Percentiles rank a stretch among this genome's conserved stretches.
Evolutionary conservation across 2,888 invertebrate genomes (phyloP).

Genomic region (Tuta absoluta): DNA sequence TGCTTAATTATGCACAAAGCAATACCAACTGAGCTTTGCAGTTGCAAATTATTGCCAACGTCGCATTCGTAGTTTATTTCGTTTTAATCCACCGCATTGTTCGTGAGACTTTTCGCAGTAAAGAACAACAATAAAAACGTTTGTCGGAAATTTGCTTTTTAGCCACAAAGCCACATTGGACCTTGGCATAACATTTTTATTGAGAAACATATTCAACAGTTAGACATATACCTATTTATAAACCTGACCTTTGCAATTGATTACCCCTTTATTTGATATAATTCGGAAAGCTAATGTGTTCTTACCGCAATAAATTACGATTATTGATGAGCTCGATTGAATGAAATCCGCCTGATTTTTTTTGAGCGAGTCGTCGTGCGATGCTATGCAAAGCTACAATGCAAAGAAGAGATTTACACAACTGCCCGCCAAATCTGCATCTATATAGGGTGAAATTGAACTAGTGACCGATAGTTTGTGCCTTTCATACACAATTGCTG

Average conservation of each 20-base stretch:
- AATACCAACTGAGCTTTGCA: background rate
- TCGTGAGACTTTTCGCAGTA: conserved; percentile 8
- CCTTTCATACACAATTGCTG: too few relatives aligned
- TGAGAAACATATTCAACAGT: conserved; percentile 12
- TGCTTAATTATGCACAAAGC: conserved; percentile 15
- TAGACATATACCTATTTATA: conserved; percentile 2
- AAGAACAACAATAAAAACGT: conserved; percentile 11
- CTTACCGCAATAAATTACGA: conserved; percentile 7
- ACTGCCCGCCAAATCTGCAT: conserved; percentile 19
- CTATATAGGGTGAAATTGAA: too few relatives aligned
- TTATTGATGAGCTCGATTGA: background rate
- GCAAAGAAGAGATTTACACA: conserved; percentile 22
- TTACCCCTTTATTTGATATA: conserved; percentile 8
- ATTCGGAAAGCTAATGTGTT: background rate
- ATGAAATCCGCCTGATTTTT: background rate
- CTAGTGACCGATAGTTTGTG: too few relatives aligned
- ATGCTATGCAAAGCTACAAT: conserved; percentile 28
- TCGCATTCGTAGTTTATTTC: background rate
- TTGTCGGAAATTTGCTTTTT: conserved; percentile 18
- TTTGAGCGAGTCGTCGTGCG: conserved; percentile 17
- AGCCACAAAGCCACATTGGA: conserved; percentile 21
- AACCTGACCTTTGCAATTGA: conserved; percentile 11
- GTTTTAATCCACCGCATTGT: conserved; percentile 14
- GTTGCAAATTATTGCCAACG: conserved; percentile 15
- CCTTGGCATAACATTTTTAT: conserved; percentile 18